Percentiles rank a stretch among this genome's conserved stretches.
These are phyloP conservation scores for Sylvietta virens DNA, from an alignment of 2,113 vertebrate genomes.

Conservation along the genomic window DNA sequence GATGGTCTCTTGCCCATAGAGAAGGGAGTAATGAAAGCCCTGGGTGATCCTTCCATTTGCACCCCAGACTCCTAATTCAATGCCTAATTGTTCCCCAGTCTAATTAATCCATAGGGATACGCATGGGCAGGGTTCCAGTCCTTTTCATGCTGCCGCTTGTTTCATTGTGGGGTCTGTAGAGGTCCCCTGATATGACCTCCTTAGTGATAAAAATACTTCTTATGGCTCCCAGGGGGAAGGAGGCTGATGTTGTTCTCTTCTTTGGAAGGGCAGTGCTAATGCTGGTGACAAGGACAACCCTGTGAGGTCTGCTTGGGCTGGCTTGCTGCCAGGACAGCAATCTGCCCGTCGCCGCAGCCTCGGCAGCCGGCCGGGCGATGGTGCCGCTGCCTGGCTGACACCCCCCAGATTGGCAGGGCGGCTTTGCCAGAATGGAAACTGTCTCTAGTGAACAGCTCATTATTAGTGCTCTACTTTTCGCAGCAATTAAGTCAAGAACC, in stretches of 20 bases:
- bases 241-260: neutral
- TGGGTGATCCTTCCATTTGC: neutral
- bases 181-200: neutral
- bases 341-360: neutral
- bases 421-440: conserved; percentile 13
- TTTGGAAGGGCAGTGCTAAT: neutral
- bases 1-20: neutral
- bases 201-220: neutral
- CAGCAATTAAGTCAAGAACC: conserved; percentile 41
- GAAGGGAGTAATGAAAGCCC: neutral
- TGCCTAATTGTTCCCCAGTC: neutral
- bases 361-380: neutral
- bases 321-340: neutral
- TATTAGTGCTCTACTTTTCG: conserved; percentile 36
- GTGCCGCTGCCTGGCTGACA: neutral
- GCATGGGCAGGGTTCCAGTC: fast-evolving
- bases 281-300: neutral
- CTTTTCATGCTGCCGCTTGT: neutral
- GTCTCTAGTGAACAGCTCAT: neutral
- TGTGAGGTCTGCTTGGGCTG: neutral
- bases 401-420: neutral
- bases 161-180: neutral
- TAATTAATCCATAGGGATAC: neutral
- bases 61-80: neutral
- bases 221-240: neutral